Evolutionary conservation across 2,113 vertebrate species (phyloP), one percentile per base, ranked within the genome.

Genomic region (Syngnathus floridae): DNA sequence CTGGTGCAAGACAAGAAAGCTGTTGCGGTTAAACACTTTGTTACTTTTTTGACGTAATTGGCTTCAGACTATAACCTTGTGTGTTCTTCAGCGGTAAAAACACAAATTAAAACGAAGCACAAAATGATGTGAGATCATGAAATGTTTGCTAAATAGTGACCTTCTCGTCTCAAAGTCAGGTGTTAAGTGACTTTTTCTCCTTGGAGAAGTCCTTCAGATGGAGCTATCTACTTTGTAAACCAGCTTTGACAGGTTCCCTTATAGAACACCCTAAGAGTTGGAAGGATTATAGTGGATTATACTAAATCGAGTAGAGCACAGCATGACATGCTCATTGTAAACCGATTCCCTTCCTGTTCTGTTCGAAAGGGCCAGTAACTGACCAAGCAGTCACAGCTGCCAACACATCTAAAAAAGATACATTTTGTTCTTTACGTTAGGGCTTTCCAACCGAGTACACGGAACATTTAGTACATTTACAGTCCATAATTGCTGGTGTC

Each of bases 241-340:
- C 69, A 66, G 69, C 78, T 66, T 45, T 73, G 72, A 66, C 72
- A 49, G 72, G 52, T 54, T 72, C 58, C 62, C 4, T 77, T 67
- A 58, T 40, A 52, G 60, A 71, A 57, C 43, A 64, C 52, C 43
- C 37, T 0, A 45, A 66, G 71, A 77, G 70, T 73, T 64, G 64
- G 13, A 60, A 49, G 65, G 69, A 63, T 81, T 79, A 67, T 12
- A 4, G 59, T 58, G 73, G 77, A 79, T 85, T 81, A 82, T 59
- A 66, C 54, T 37, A 51, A 75, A 66, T 74, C 77, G 69, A 56
- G 72, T 71, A 26, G 60, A 69, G 74, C 71, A 48, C 78, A 71
- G 75, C 70, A 19, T 1, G 71, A 69, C 51, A 2, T 26, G 31
- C 51, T 54, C 51, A 54, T 54, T 54, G 59, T 60, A 46, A 63